Evolutionary conservation across 1,140 invertebrate species (phyloP).

Genomic region (Dendroctonus ponderosae): DNA sequence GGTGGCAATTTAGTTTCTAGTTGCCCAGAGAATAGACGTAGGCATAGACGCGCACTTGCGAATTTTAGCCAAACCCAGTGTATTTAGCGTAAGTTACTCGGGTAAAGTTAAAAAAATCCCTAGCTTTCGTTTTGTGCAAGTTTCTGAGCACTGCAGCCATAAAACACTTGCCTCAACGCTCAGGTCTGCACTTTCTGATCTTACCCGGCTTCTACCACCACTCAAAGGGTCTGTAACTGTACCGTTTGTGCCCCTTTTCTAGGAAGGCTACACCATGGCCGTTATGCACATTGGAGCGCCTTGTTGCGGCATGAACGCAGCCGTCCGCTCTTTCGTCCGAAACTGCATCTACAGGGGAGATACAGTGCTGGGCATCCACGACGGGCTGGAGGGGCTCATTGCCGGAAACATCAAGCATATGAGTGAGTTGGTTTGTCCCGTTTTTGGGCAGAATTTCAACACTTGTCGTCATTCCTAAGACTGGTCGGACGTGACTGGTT

Average conservation of each 20-base stretch:
- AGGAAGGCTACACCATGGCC: conserved; percentile 85
- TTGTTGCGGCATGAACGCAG: conserved; percentile 98
- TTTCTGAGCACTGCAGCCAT: too few species aligned
- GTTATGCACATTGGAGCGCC: conserved; percentile 99
- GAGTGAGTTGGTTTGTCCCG: conserved; percentile 51
- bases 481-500: conserved; percentile 94
- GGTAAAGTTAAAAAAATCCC: background rate
- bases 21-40: background rate
- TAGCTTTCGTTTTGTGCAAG: background rate
- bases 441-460: background rate
- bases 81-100: background rate
- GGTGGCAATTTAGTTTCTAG: background rate
- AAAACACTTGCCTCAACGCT: background rate
- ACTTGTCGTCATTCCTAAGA: conserved; percentile 32
- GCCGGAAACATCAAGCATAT: conserved; percentile 82
- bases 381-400: conserved; percentile 92
- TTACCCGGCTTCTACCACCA: background rate
- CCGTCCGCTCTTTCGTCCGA: conserved; percentile 93
- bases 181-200: background rate
- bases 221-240: background rate
- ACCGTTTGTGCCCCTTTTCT: conserved; percentile 39
- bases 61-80: background rate
- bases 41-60: background rate
- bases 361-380: conserved; percentile 90
- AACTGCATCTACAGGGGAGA: conserved; percentile 92